Base-by-base conservation (phyloP, 30 jellyfish, hydroid and myxozoan species). In the Sanderia malayensis region DNA sequence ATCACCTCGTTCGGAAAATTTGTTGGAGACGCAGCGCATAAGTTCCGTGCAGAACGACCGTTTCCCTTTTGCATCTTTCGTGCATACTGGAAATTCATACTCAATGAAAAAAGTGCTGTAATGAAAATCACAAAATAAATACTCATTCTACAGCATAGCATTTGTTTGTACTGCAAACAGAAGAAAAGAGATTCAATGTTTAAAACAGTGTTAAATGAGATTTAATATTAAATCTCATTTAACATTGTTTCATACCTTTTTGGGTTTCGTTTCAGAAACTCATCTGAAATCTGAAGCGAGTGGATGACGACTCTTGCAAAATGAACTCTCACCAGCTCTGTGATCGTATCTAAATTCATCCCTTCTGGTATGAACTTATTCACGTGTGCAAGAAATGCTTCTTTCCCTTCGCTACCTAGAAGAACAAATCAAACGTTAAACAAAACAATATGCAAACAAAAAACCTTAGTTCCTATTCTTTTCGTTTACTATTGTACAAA, bases 41-140 rank as follows among this genome's bases (percentile, higher is more conserved):
- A 81, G 34, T 58, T 87, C 96, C 13, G 49, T 45, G 44, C 78
- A 76, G 2, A 70, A 31, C 22, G 76, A 27, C 34, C 2, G 10
- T 32, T 30, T 58, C 9, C 70, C 69, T 10, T 30, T 22, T 15
- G 60, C 17, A 11, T 70, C 87, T 13, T 30, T 17, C 7, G 89
- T 26, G 32, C 24, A 22, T 2, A 87, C 86, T 0, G 96, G 96
- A 57, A 87, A 87, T 22, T 74, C 78, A 30, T 73, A 80, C 73
- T 87, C 96, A 9, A 81, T 72, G 71, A 79, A 87, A 49, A 80
- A 87, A 2, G 91, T 79, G 77, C 91, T 79, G 70, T 6, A 68
- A 79, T 0, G 9, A 11, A 52, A 79, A n/a, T 55, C 29, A 6
- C 8, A 41, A 41, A 41, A 41, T 41, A 41, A 41, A 41, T 6